A percentile compares a stretch with the other conserved stretches of the same genome.
Conservation (phyloP, 1,140 invertebrate species). For the Drosophila serrata region DNA sequence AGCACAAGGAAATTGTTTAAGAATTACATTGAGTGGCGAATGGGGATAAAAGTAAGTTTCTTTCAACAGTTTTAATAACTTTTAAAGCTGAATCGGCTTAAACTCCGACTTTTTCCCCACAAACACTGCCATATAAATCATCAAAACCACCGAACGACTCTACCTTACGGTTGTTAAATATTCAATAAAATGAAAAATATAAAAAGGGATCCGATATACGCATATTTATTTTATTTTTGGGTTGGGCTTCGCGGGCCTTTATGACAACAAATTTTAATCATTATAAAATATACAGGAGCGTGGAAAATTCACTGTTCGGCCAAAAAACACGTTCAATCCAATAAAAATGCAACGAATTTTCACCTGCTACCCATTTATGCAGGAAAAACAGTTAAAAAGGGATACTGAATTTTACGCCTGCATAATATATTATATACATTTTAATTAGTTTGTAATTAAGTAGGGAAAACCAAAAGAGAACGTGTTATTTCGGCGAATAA, state of each 20-base stretch:
- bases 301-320: constrained; percentile 8
- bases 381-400: constrained; percentile 16
- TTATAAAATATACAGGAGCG: constrained; percentile 48
- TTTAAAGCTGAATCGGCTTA: constrained; percentile 28
- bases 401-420: not conserved
- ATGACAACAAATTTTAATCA: constrained; percentile 56
- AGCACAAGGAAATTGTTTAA: constrained; percentile 38
- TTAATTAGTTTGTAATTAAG: constrained; percentile 51
- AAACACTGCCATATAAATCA: constrained; percentile 29
- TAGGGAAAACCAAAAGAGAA: not conserved
- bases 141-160: constrained; percentile 9
- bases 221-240: constrained; percentile 10
- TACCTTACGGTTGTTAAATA: constrained; percentile 31
- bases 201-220: not conserved
- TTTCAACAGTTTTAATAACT: constrained; percentile 21
- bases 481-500: constrained; percentile 8
- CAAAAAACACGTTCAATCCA: constrained; percentile 31
- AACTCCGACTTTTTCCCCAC: constrained; percentile 4
- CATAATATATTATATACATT: constrained; percentile 38
- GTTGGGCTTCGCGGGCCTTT: not conserved
- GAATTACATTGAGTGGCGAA: constrained; percentile 28
- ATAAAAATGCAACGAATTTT: constrained; percentile 38
- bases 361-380: constrained; percentile 24
- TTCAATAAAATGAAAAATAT: constrained; percentile 30
- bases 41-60: constrained; percentile 11